Percentiles rank a stretch among this genome's conserved stretches.
phyloP scores from a whole-genome alignment of 2,113 vertebrate genomes.

The Chrysemys picta region DNA sequence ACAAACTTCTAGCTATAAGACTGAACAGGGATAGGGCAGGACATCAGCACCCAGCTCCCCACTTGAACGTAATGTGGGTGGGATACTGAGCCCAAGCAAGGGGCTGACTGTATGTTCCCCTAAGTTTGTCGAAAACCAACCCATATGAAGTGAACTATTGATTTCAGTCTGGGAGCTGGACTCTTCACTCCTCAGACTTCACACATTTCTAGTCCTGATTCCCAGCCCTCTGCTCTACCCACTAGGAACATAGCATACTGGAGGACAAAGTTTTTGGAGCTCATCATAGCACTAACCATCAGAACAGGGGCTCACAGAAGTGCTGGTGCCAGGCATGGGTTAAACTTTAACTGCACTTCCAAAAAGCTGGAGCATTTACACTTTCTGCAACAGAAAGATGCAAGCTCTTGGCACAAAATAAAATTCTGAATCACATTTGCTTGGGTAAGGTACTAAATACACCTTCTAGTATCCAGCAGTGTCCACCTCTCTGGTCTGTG shows the following conservation, averaged over 20 bases:
- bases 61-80: background rate
- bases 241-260: background rate
- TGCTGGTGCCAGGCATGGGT: fast-evolving
- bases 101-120: background rate
- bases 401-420: background rate
- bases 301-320: background rate
- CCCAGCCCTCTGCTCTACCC: background rate
- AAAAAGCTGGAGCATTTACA: background rate
- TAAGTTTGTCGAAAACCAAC: background rate
- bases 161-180: background rate
- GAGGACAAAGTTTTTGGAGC: background rate
- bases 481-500: background rate
- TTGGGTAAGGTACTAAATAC: background rate
- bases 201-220: background rate
- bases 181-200: background rate
- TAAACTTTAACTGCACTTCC: background rate
- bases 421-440: background rate
- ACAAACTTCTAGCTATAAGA: background rate
- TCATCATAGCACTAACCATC: background rate
- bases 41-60: background rate
- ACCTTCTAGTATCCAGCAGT: background rate
- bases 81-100: background rate
- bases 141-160: background rate
- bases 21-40: background rate
- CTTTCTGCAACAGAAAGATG: background rate